phyloP scores from a whole-genome alignment of 2,888 invertebrate genomes.

The Ecliptopera silaceata region DNA sequence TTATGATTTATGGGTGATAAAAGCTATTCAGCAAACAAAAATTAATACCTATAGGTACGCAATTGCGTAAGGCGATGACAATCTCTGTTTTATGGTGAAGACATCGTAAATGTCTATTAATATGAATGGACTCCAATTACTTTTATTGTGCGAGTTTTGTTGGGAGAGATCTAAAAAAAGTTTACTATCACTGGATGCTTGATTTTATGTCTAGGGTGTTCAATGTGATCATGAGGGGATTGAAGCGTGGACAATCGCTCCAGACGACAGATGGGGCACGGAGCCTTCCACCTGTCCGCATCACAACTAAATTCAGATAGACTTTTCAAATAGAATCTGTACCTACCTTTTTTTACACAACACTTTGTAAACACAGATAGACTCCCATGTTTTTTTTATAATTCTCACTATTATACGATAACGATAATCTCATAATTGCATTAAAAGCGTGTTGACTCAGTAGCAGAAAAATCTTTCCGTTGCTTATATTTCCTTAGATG shows the following conservation, averaged over 20 bases:
- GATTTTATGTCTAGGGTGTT: slow-evolving; percentile 64
- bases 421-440: too few relatives aligned
- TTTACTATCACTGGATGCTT: slow-evolving; percentile 78
- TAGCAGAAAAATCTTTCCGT: too few relatives aligned
- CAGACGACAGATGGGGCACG: slow-evolving; percentile 66
- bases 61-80: slow-evolving; percentile 76
- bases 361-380: too few relatives aligned
- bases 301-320: neutral
- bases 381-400: too few relatives aligned
- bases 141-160: slow-evolving; percentile 82
- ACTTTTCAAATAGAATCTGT: neutral
- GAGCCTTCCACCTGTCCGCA: slow-evolving; percentile 52
- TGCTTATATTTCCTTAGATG: too few relatives aligned
- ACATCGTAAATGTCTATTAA: slow-evolving; percentile 83
- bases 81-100: slow-evolving; percentile 80
- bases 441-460: too few relatives aligned
- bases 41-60: slow-evolving; percentile 63
- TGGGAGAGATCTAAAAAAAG: slow-evolving; percentile 74
- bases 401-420: too few relatives aligned
- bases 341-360: too few relatives aligned
- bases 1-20: slow-evolving; percentile 66
- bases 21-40: slow-evolving; percentile 69
- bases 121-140: slow-evolving; percentile 83
- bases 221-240: slow-evolving; percentile 40
- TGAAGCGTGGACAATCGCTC: slow-evolving; percentile 59